phyloP scores from a whole-genome alignment of 1,140 invertebrate genomes.

The Pemphigus obesinymphae region DNA sequence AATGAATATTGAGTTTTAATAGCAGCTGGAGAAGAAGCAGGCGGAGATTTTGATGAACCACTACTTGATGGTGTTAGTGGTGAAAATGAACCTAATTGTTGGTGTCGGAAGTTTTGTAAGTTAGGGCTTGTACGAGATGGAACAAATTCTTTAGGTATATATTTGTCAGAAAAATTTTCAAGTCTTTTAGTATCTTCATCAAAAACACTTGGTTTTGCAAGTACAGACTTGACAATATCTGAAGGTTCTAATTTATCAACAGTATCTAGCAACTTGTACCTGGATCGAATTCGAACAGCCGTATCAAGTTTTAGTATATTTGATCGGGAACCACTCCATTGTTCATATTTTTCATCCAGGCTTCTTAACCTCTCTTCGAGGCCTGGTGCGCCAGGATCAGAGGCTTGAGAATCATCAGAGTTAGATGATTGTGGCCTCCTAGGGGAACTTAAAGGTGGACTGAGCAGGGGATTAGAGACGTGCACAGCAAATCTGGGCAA shows the following conservation, averaged over 20 bases:
- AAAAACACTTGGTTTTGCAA: conserved; percentile 88
- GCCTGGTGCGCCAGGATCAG: conserved; percentile 51
- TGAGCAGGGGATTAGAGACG: conserved; percentile 49
- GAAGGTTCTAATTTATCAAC: conserved; percentile 80
- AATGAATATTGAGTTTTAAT: conserved; percentile 76
- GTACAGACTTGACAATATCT: conserved; percentile 85
- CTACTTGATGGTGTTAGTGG: conserved; percentile 44
- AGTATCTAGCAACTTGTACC: conserved; percentile 66
- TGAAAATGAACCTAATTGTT: conserved; percentile 45
- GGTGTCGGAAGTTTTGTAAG: conserved; percentile 43
- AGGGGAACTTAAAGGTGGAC: background rate
- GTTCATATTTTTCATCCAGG: conserved; percentile 88
- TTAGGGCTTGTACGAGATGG: conserved; percentile 45
- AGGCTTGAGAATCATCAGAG: conserved; percentile 35
- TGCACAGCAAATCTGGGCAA: conserved; percentile 79
- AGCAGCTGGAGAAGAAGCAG: conserved; percentile 43
- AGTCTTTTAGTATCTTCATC: conserved; percentile 91
- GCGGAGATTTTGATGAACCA: conserved; percentile 43
- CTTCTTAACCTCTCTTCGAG: conserved; percentile 78
- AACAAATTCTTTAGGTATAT: conserved; percentile 66
- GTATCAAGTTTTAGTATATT: conserved; percentile 57
- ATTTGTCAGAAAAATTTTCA: conserved; percentile 82
- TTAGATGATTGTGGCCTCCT: conserved; percentile 39
- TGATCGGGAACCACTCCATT: conserved; percentile 70
- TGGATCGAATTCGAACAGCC: conserved; percentile 54